Percentiles rank a stretch among this genome's conserved stretches.
phyloP scores from a whole-genome alignment of 2,888 invertebrate genomes.

The Pachliopta kotzebuea region DNA sequence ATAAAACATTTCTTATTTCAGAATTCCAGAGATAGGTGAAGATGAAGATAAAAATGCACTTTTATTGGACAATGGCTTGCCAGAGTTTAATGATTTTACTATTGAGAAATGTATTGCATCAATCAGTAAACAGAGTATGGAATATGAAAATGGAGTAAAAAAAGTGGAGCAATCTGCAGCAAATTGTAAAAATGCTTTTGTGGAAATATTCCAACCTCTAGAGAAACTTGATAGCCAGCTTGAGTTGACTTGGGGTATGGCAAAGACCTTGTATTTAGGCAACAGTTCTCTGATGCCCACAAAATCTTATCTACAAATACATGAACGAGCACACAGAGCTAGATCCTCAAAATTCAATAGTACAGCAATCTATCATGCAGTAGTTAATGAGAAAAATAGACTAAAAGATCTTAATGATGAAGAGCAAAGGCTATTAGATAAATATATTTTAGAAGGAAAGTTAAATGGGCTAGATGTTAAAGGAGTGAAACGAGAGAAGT shows the following conservation, averaged over 20 bases:
- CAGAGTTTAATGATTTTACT: slow-evolving; percentile 89
- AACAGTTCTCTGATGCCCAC: slow-evolving; percentile 90
- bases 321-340: slow-evolving; percentile 88
- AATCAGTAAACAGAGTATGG: slow-evolving; percentile 89
- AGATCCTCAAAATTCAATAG: slow-evolving; percentile 87
- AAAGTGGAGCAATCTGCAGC: slow-evolving; percentile 80
- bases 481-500: slow-evolving; percentile 69
- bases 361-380: slow-evolving; percentile 84
- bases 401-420: slow-evolving; percentile 76
- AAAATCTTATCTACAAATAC: slow-evolving; percentile 88
- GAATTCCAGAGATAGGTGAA: slow-evolving; percentile 91
- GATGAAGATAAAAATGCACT: slow-evolving; percentile 90
- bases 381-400: slow-evolving; percentile 78
- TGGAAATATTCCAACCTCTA: slow-evolving; percentile 85
- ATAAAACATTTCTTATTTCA: slow-evolving; percentile 44
- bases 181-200: slow-evolving; percentile 82
- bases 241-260: slow-evolving; percentile 92
- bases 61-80: slow-evolving; percentile 86
- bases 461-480: slow-evolving; percentile 89
- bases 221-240: slow-evolving; percentile 87
- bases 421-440: slow-evolving; percentile 86
- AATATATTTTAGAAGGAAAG: slow-evolving; percentile 90
- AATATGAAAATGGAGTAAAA: slow-evolving; percentile 88
- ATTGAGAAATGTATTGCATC: slow-evolving; percentile 92
- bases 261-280: slow-evolving; percentile 90